A percentile compares a stretch with the other conserved stretches of the same genome.
These are phyloP conservation scores for Penelope pileata DNA, from an alignment of 2,113 vertebrate genomes.

Conservation along the genomic window DNA sequence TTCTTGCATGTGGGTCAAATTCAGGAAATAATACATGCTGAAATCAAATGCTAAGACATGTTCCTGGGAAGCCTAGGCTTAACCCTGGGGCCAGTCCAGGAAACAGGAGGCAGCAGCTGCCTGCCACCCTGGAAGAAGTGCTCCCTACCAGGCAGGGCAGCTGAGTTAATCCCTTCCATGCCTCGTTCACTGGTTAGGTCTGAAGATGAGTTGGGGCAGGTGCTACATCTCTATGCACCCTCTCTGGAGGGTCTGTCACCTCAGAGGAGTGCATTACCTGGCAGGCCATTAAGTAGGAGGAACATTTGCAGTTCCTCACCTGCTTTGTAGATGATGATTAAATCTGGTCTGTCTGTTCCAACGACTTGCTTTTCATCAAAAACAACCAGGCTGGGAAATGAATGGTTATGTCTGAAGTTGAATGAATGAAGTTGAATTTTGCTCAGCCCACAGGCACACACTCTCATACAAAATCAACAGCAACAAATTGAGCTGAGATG, in stretches of 20 bases:
- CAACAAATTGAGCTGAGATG: neutral
- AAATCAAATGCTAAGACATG: neutral
- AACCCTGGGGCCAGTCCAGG: neutral
- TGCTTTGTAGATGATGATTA: neutral
- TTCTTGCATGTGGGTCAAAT: neutral
- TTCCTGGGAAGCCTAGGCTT: neutral
- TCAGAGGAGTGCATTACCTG: neutral
- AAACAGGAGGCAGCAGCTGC: neutral
- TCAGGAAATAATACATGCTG: neutral
- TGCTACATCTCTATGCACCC: neutral
- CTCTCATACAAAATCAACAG: too few species aligned
- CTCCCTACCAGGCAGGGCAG: neutral
- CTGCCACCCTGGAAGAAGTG: neutral
- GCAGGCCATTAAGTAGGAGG: neutral
- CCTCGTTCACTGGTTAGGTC: neutral
- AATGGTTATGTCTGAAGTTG: neutral
- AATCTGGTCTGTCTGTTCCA: neutral
- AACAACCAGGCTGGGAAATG: neutral
- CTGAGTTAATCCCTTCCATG: neutral
- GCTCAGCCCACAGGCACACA: neutral
- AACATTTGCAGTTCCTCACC: neutral
- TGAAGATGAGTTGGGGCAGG: accelerated
- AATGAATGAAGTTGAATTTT: conserved; percentile 1
- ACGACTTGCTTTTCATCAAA: neutral
- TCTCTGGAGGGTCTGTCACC: neutral